Evolutionary conservation across 2,797 vertebrate genomes (phyloP), one percentile per base, ranked within the genome.

Genomic region (Malacoctenus gilli): DNA sequence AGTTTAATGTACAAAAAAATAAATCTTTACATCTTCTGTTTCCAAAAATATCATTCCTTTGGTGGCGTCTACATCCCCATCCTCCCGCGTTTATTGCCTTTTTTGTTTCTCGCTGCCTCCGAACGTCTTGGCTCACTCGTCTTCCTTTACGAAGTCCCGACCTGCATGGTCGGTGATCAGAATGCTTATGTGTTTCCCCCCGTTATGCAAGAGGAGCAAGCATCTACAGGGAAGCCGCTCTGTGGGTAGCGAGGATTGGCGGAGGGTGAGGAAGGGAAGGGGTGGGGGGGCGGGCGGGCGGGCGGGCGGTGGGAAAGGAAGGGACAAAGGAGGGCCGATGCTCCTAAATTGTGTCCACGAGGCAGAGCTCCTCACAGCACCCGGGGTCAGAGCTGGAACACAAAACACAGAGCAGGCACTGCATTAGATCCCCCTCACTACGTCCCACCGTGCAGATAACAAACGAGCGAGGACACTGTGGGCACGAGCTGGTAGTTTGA

Each of bases 41-140:
- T 68, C 71, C 54, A 76, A 85, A 86, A 86, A 88, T 80, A 82
- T 68, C 44, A 43, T 72, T 79, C 66, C 70, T 83, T 87, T 82
- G 69, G 71, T 64, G 36, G 39, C 36, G 43, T 66, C 65, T 68
- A 58, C 58, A 79, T 68, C 38, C 37, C 49, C 52, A 47, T 63
- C 49, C 65, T 75, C 20, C 20, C 57, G 40, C 67, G 18, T 70
- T 80, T 84, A 76, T 79, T 83, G 69, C 85, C 54, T 77, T 59
- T 63, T 42, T 28, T 46, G 15, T 22, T 4, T 34, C 44, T 10
- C 35, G 48, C 46, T 28, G 14, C 46, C 47, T 36, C 21, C 46
- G 23, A 44, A 19, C 0, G 38, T 59, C 40, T 63, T 54, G 43
- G 19, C 32, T 69, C 47, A 43, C 49, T 74, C 21, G 18, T 57